Evolutionary conservation across 37 sponge, comb jelly and placozoan genomes (phyloP).

Genomic region (Spongilla lacustris): DNA sequence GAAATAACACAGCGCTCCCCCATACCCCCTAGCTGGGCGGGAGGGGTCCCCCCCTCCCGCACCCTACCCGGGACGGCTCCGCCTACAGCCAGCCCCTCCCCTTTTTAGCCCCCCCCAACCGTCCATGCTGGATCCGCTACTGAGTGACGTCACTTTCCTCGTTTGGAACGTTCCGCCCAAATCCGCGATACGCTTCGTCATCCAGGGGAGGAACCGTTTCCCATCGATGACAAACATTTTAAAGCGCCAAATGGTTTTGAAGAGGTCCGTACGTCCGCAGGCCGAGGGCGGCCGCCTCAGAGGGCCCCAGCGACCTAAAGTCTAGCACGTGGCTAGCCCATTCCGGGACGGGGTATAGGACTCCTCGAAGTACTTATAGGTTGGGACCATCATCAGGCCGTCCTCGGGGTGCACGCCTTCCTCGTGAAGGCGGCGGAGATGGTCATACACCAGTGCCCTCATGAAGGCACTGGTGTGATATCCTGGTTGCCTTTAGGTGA

Average conservation of each 20-base stretch:
- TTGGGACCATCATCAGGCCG: neutral
- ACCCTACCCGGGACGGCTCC: too few relatives aligned
- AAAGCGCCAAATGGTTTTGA: neutral
- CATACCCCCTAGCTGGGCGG: too few relatives aligned
- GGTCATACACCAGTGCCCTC: neutral
- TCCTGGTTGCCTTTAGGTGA: too few relatives aligned
- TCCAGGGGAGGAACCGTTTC: conserved; percentile 58
- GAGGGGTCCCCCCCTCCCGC: too few relatives aligned
- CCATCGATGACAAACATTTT: conserved; percentile 33
- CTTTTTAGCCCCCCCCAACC: too few relatives aligned
- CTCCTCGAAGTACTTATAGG: neutral
- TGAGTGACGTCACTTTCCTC: conserved; percentile 31
- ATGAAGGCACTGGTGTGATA: too few relatives aligned
- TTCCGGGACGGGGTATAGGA: neutral
- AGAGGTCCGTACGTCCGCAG: conserved; percentile 5
- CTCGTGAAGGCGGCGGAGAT: neutral
- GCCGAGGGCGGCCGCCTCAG: neutral
- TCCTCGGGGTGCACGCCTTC: neutral
- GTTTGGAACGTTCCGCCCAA: conserved; percentile 43
- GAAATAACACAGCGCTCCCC: too few relatives aligned
- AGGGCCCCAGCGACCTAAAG: neutral
- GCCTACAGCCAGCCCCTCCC: too few relatives aligned
- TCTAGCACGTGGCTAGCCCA: neutral
- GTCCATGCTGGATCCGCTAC: too few relatives aligned
- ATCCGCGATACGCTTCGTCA: conserved; percentile 13